Evolutionary conservation across 2,797 vertebrate genomes (phyloP).

Genomic region (Sebastes vulpes): DNA sequence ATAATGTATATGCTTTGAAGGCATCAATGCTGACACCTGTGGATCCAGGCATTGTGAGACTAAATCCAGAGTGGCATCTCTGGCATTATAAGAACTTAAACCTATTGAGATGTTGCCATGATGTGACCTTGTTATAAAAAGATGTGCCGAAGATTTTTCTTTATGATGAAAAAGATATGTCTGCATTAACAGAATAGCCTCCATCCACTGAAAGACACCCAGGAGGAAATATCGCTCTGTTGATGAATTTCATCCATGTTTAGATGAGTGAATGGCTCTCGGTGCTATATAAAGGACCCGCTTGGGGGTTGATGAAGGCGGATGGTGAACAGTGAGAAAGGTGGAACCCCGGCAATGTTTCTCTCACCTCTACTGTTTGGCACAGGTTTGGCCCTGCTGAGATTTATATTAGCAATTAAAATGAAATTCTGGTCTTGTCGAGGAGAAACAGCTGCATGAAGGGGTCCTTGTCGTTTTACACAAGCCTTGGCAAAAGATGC

Average conservation of each 20-base stretch:
- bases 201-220: neutral
- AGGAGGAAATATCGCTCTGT: constrained; percentile 11
- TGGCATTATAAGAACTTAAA: neutral
- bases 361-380: constrained; percentile 60
- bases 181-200: constrained; percentile 6
- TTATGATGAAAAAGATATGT: constrained; percentile 10
- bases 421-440: constrained; percentile 46
- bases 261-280: constrained; percentile 12
- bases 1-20: neutral
- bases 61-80: neutral
- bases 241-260: constrained; percentile 43
- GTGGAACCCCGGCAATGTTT: constrained; percentile 43
- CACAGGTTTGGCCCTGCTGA: constrained; percentile 63
- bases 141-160: neutral
- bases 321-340: constrained; percentile 59
- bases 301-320: constrained; percentile 64
- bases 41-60: neutral
- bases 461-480: neutral
- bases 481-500: neutral
- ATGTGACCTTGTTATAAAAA: constrained; percentile 17
- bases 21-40: neutral
- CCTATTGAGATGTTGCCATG: neutral
- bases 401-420: constrained; percentile 79
- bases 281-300: constrained; percentile 21
- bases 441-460: constrained; percentile 1